Base-by-base conservation (phyloP, 2,797 vertebrate genomes). In the Typhlichthys eigenmanni region DNA sequence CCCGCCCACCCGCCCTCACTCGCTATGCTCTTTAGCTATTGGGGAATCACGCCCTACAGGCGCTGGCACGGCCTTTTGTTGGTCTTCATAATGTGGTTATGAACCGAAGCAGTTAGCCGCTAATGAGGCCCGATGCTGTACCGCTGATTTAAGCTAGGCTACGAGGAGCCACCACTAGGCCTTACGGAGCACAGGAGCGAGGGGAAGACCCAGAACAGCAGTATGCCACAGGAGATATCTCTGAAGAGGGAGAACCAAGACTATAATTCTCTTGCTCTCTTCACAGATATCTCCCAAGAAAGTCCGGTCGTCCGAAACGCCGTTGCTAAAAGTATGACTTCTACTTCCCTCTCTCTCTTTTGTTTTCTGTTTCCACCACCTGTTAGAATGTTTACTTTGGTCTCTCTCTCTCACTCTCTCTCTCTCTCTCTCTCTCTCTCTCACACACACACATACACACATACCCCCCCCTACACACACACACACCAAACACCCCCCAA, bases 251-350 rank as follows among this genome's bases (percentile, higher is more conserved):
- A 82, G 78, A 86, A 89, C 89, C 92, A 90, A 86, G 90, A 88
- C 76, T 90, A 87, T 93, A 93, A 93, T 91, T 89, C 82, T 94
- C 89, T 90, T 90, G 88, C 92, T 94, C 92, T 93, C 92, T 94
- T 93, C 92, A 92, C 92, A 94, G 92, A 93, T 92, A 92, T 93
- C 93, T 93, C 92, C 92, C 91, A 93, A 93, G 92, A 93, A 90
- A 90, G 90, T 91, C 89, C 91, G 88, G 92, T 90, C 90, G 63
- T 87, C 92, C 60, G 91, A 94, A 91, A 90, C 92, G 63, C 88
- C 91, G 75, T 93, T 92, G 83, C 87, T 87, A 89, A 93, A 94
- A 93, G 93, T 94, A 93, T 91, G 92, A 92, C 86, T 88, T 89
- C 87, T 90, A 87, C 79, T 88, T 90, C 84, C 87, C 88, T 90